phyloP scores from a whole-genome alignment of 2,113 vertebrate species.

The Fulmarus glacialis region DNA sequence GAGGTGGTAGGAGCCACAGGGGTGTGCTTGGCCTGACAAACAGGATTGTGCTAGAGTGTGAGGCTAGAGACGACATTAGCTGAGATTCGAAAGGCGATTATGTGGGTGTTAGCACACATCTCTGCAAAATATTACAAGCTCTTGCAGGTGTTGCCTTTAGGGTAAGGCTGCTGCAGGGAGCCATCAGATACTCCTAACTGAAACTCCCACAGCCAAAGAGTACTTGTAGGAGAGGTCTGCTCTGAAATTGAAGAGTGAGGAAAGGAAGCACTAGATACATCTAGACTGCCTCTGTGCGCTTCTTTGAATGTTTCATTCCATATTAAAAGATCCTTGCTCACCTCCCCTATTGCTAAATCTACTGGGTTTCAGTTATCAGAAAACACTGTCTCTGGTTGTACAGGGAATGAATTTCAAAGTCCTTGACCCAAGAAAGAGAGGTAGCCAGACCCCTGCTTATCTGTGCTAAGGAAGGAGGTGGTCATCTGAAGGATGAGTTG shows the following conservation, averaged over 20 bases:
- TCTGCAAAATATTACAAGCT: slow-evolving; percentile 2
- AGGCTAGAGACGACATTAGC: background rate
- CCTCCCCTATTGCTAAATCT: background rate
- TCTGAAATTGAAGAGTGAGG: slow-evolving; percentile 27
- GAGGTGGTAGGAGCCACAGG: background rate
- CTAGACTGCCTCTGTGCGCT: background rate
- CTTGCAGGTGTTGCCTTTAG: slow-evolving; percentile 42
- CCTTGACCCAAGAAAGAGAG: background rate
- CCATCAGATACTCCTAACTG: slow-evolving; percentile 19
- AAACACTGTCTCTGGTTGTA: background rate
- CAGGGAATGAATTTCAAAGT: background rate
- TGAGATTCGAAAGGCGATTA: background rate
- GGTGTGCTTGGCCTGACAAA: background rate
- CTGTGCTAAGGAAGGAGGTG: background rate
- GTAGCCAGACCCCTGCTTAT: background rate
- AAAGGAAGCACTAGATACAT: background rate
- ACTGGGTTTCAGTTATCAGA: background rate
- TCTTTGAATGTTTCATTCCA: background rate
- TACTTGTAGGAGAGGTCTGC: background rate
- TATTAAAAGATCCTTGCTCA: background rate
- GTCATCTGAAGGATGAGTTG: background rate
- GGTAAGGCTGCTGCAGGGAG: slow-evolving; percentile 44
- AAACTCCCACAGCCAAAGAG: slow-evolving; percentile 36
- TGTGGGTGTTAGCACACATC: slow-evolving; percentile 9
- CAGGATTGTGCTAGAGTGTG: background rate